Base-by-base conservation (phyloP, 2,888 invertebrate species). In the Troides helena region DNA sequence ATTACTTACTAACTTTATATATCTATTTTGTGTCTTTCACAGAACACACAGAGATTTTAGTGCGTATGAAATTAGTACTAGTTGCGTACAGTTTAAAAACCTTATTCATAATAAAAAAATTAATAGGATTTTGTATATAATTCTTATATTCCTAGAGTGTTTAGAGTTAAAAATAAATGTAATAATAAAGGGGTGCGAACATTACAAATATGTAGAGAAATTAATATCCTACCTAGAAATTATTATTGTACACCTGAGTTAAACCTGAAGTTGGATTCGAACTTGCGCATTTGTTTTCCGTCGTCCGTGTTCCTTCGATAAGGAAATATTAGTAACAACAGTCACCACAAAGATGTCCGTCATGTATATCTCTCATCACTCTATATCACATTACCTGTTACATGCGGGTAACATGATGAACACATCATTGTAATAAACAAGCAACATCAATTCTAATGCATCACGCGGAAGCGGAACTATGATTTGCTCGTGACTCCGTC, bases 391-490 rank as follows among this genome's bases (percentile, higher is more conserved):
- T n/a, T 6, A n/a, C 53, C 18, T 36, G 1, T 36, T 4, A 17
- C 18, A 18, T 36, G 6, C 60, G 25, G 14, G 14, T 14, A 6
- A 36, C 36, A n/a, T 39, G 21, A 61, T 46, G n/a, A 57, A 46
- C 50, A 17, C 23, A 67, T 61, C 36, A 23, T 60, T 62, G 17
- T 25, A 57, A 62, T 70, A 69, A 70, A 73, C 67, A 67, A 68
- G 73, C 68, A 62, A 59, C 58, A 12, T 66, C 46, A 14, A 64
- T 53, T 58, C 36, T 66, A 70, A 71, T 73, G 72, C 68, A 72
- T 65, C 62, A 73, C 70, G 73, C 74, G 72, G 73, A 73, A 73
- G 71, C 68, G 62, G 65, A 69, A 63, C 71, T 70, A 68, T 68
- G 71, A 70, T 62, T 30, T 62, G 69, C 64, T 73, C 72, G 73